These are phyloP conservation scores for Orbicella faveolata DNA, from an alignment of 64 coral and sea anemone species.

Conservation along the genomic window DNA sequence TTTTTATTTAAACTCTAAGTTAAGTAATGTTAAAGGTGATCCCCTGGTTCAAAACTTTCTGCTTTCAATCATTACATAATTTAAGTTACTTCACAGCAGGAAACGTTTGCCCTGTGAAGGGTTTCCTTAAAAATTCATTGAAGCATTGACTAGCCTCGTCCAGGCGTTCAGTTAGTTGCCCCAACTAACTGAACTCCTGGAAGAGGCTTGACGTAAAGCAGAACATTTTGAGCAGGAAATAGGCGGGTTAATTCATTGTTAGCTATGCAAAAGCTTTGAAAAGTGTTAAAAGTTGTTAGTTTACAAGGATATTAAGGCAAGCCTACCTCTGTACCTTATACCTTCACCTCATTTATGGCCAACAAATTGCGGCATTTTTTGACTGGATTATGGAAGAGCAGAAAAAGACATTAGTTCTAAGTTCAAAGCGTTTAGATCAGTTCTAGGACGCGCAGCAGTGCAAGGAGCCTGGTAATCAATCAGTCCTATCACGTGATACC, in stretches of 20 bases:
- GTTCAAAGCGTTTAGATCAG: not conserved
- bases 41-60: not conserved
- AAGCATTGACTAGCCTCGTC: no score
- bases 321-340: constrained; percentile 33
- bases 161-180: no score
- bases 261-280: not conserved
- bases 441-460: not conserved
- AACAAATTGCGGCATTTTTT: constrained; percentile 53
- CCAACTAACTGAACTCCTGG: no score
- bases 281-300: constrained; percentile 38
- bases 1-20: not conserved
- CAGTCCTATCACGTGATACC: constrained; percentile 14
- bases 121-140: no score
- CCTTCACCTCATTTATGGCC: constrained; percentile 34
- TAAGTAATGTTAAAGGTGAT: not conserved
- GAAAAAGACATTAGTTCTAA: constrained; percentile 19
- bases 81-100: not conserved
- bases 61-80: not conserved
- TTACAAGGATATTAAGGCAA: not conserved
- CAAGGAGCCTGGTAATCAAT: not conserved
- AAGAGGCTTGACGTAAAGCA: not conserved
- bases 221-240: not conserved
- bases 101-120: not conserved
- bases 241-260: not conserved
- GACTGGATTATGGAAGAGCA: constrained; percentile 27